A percentile compares a stretch with the other conserved stretches of the same genome.
phyloP scores from a whole-genome alignment of 2,113 vertebrate species.

The Bos indicus region DNA sequence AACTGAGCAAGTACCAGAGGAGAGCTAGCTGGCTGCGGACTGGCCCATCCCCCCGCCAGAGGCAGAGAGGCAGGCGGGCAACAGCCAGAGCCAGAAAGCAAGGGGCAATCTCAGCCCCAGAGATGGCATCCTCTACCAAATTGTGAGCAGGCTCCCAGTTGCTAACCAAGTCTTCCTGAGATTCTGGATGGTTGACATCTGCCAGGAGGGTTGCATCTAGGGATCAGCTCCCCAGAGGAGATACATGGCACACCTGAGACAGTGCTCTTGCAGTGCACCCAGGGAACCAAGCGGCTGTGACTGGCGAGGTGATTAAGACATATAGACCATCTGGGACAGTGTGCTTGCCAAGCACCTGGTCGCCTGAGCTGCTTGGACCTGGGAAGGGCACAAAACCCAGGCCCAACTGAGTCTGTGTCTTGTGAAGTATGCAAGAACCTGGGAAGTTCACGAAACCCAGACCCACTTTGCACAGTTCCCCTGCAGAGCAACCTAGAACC shows the following conservation, averaged over 20 bases:
- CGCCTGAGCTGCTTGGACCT: background rate
- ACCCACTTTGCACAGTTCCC: background rate
- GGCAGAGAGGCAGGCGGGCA: rapidly evolving
- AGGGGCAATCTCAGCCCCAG: background rate
- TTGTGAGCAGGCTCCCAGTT: background rate
- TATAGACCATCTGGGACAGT: background rate
- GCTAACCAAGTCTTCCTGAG: background rate
- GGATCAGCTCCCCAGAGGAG: background rate
- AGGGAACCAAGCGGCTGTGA: background rate
- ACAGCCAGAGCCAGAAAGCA: background rate
- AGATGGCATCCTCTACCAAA: background rate
- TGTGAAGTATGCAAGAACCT: background rate
- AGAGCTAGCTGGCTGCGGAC: rapidly evolving
- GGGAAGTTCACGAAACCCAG: background rate
- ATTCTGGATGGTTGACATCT: background rate
- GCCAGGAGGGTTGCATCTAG: background rate
- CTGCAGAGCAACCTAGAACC: background rate
- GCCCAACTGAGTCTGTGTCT: background rate
- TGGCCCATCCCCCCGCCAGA: rapidly evolving
- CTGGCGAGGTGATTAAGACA: background rate
- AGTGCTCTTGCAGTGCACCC: background rate
- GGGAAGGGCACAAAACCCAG: rapidly evolving
- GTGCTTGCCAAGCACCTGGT: background rate
- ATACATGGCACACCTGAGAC: rapidly evolving
- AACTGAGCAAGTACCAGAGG: background rate